Conservation (phyloP, 35 echinoderm and acorn worm genomes). For the Diadema setosum region DNA sequence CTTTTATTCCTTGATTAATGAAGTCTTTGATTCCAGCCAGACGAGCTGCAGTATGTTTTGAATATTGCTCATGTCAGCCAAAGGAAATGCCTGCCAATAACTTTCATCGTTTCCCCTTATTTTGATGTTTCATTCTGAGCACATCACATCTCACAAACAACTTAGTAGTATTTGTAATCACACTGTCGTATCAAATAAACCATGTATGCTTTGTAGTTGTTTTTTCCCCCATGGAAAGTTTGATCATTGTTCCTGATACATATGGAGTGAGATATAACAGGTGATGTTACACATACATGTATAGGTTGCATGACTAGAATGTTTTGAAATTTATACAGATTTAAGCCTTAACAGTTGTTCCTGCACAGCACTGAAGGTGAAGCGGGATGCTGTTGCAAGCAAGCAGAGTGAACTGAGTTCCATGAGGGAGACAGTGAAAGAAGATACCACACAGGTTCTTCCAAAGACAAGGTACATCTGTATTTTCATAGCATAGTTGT, state of each 20-base stretch:
- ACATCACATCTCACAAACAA: not conserved
- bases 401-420: not conserved
- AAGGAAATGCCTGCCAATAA: not conserved
- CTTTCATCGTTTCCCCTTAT: not conserved
- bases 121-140: too few species aligned
- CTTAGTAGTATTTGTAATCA: not conserved
- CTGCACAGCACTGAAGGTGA: slow-evolving; percentile 33
- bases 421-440: slow-evolving; percentile 29
- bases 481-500: not conserved
- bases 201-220: not conserved
- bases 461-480: slow-evolving; percentile 55
- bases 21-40: not conserved
- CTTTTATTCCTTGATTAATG: not conserved
- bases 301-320: too few species aligned
- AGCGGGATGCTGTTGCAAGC: not conserved
- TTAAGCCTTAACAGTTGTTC: slow-evolving; percentile 7
- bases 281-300: too few species aligned
- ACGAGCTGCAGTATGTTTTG: not conserved
- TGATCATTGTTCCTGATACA: too few species aligned
- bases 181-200: not conserved
- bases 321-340: too few species aligned
- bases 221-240: too few species aligned
- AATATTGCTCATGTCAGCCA: not conserved
- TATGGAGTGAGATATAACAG: too few species aligned
- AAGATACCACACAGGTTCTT: slow-evolving; percentile 63